Evolutionary conservation across 2,797 vertebrate genomes (phyloP).

Genomic region (Chelon labrosus): DNA sequence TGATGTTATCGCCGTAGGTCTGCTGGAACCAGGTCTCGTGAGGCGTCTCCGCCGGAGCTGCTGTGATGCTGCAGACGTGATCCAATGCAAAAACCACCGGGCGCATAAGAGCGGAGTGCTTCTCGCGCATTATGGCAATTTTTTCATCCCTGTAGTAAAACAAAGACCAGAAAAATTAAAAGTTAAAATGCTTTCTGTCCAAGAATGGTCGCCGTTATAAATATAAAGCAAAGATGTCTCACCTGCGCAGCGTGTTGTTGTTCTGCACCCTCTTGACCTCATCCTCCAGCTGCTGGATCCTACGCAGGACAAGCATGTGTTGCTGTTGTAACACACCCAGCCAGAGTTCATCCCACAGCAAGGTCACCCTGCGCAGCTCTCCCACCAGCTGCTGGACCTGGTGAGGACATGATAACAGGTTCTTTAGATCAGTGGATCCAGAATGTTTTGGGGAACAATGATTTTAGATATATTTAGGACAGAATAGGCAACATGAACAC

Average conservation of each 20-base stretch:
- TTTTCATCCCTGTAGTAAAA: slow-evolving; percentile 92
- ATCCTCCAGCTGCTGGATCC: slow-evolving; percentile 97
- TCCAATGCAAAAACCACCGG: slow-evolving; percentile 98
- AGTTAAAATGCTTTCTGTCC: too few relatives aligned
- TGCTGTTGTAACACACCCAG: slow-evolving; percentile 96
- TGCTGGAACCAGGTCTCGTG: slow-evolving; percentile 99
- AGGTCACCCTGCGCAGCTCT: slow-evolving; percentile 94
- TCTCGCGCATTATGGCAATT: slow-evolving; percentile 97
- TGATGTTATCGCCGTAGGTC: slow-evolving; percentile 93
- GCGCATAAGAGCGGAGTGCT: slow-evolving; percentile 98
- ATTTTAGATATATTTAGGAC: too few relatives aligned
- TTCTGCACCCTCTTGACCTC: slow-evolving; percentile 97
- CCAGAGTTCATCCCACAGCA: slow-evolving; percentile 99
- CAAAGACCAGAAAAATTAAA: neutral
- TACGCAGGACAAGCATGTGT: slow-evolving; percentile 95
- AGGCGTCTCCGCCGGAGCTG: slow-evolving; percentile 93
- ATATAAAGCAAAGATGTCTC: neutral
- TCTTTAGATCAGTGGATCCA: neutral
- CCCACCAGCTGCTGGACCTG: slow-evolving; percentile 98
- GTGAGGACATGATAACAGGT: neutral
- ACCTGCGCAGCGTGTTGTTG: slow-evolving; percentile 80
- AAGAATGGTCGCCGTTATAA: accelerated
- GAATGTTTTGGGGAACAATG: too few relatives aligned
- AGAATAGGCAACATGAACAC: too few relatives aligned
- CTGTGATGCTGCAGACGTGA: slow-evolving; percentile 95